phyloP scores from a whole-genome alignment of 2,113 vertebrate species.

The Corythaixoides concolor region DNA sequence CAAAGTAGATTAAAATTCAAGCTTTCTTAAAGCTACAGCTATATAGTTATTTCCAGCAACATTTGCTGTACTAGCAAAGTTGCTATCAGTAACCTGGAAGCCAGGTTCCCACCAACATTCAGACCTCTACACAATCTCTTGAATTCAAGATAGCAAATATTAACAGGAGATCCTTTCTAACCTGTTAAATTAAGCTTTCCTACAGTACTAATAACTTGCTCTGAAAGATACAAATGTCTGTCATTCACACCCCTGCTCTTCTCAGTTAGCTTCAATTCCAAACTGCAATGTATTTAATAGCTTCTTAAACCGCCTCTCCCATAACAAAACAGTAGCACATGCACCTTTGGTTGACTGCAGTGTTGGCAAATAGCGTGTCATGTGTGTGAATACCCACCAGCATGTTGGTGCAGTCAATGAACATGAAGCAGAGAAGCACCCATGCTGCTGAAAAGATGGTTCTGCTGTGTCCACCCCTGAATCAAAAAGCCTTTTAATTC shows the following conservation, averaged over 20 bases:
- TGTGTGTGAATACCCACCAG: not conserved
- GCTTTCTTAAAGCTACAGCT: not conserved
- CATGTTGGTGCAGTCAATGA: not conserved
- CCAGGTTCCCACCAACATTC: not conserved
- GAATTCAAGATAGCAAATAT: not conserved
- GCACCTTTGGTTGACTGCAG: not conserved
- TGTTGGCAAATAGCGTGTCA: fast-evolving
- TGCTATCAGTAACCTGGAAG: not conserved
- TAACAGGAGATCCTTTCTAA: not conserved
- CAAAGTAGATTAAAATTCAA: not conserved
- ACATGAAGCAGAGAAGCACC: not conserved
- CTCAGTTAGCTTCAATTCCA: not conserved
- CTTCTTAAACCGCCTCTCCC: not conserved
- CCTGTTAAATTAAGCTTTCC: not conserved
- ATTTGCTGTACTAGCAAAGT: not conserved
- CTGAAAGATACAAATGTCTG: not conserved
- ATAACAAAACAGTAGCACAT: not conserved
- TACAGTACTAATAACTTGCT: not conserved
- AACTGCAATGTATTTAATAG: not conserved
- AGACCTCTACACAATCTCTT: not conserved
- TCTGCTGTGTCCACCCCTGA: not conserved
- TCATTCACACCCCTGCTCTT: too few relatives aligned
- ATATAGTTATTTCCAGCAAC: not conserved
- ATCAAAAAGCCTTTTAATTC: not conserved
- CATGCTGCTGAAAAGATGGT: fast-evolving